Evolutionary conservation across 2,797 vertebrate genomes (phyloP), one percentile per base, ranked within the genome.

Genomic region (Sylvilagus floridanus): DNA sequence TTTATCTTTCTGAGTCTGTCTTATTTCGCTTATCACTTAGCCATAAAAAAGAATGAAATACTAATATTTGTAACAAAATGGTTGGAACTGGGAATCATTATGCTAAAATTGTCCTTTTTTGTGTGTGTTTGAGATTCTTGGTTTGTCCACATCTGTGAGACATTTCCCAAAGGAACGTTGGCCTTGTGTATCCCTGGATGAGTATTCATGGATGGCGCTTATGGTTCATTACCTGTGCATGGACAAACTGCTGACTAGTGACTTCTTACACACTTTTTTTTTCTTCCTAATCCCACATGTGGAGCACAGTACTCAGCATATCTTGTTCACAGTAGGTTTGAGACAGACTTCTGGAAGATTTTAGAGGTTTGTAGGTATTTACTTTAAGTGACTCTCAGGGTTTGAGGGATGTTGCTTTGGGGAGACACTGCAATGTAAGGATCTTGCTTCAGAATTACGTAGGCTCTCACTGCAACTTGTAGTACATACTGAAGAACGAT

Each of bases 141-240:
- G 50, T 81, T 88, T 57, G 47, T 81, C 68, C n/a, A 76, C 60
- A 73, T 89, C 63, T 78, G 57, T 88, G 75, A 79, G 50, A 68
- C 37, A 91, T 66, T 84, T 89, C n/a, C 60, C 63, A 86, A 35
- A 88, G 79, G 71, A 93, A 76, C 32, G 69, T 72, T 5, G 14
- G 4, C 52, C 12, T 71, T 69, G 2, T 13, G 2, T 28, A 63
- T 79, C 32, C n/a, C 4, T 47, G 35, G 52, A n/a, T 66, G 68
- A 81, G 21, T 32, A 12, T 62, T 94, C 54, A 13, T 2, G n/a
- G 63, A 19, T 62, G 50, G 66, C 19, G 30, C 52, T 62, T 8
- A 30, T 54, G 17, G 37, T 66, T 83, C 91, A 63, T 77, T 54
- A 42, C 52, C 72, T 62, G 28, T 22, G 11, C 11, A 13, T n/a